A percentile compares a stretch with the other conserved stretches of the same genome.
phyloP scores from a whole-genome alignment of 2,113 vertebrate genomes.

The Periophthalmus modestus region DNA sequence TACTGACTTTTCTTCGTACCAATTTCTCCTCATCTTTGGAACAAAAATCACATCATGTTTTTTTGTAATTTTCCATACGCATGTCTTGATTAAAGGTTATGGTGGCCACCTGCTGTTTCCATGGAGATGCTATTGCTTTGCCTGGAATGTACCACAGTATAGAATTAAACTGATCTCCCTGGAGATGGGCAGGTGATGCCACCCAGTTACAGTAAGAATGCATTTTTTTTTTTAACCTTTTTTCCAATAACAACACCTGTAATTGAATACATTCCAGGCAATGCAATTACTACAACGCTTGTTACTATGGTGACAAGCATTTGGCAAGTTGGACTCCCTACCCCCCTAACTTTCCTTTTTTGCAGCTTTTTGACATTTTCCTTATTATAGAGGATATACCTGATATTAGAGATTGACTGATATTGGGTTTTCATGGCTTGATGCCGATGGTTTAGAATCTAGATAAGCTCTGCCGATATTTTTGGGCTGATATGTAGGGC shows the following conservation, averaged over 20 bases:
- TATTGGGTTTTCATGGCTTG: too few relatives aligned
- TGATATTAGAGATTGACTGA: not conserved
- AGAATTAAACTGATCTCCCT: too few relatives aligned
- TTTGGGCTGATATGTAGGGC: too few relatives aligned
- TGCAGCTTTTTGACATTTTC: not conserved
- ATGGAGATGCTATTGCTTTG: not conserved
- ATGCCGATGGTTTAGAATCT: too few relatives aligned
- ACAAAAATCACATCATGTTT: not conserved
- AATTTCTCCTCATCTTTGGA: not conserved
- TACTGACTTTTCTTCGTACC: conserved; percentile 9
- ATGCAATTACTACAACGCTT: not conserved
- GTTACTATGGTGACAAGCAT: not conserved
- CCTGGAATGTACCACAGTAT: not conserved
- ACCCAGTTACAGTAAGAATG: too few relatives aligned
- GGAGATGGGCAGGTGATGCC: too few relatives aligned
- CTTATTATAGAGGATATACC: not conserved
- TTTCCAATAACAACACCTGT: not conserved
- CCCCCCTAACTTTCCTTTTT: too few relatives aligned
- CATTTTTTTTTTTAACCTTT: too few relatives aligned
- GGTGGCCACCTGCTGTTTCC: not conserved
- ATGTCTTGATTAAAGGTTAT: not conserved
- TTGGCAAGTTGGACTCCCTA: too few relatives aligned
- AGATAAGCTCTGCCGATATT: too few relatives aligned
- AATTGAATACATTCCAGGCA: not conserved
- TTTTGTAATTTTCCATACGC: not conserved